Conservation (phyloP, 2,113 vertebrate species). For the Pristiophorus japonicus region DNA sequence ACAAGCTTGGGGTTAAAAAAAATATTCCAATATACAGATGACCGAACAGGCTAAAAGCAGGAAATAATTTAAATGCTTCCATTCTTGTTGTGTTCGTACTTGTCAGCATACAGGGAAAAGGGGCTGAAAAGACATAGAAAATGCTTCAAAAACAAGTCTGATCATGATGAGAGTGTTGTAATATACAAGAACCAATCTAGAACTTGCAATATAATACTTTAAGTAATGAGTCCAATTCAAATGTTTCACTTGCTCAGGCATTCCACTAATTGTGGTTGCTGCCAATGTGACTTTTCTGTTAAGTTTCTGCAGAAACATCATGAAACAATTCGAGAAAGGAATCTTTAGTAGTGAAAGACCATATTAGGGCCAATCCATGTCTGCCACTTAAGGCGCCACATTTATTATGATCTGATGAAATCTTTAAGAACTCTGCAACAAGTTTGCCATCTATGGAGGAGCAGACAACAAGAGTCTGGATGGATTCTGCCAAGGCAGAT, state of each 20-base stretch:
- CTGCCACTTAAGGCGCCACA: neutral
- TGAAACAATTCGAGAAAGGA: neutral
- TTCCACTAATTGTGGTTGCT: neutral
- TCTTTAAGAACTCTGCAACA: neutral
- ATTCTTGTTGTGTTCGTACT: neutral
- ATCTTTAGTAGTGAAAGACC: neutral
- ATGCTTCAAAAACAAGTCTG: neutral
- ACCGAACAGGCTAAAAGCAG: neutral
- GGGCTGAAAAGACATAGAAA: neutral
- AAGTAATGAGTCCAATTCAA: neutral
- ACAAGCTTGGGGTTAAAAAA: neutral
- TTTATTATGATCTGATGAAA: neutral
- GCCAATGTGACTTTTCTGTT: neutral
- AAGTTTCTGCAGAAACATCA: neutral
- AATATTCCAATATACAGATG: neutral
- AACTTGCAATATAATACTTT: neutral
- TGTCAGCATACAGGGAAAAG: neutral
- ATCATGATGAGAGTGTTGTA: neutral
- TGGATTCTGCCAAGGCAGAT: neutral
- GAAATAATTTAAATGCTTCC: conserved; percentile 11
- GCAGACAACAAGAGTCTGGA: neutral
- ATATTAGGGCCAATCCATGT: neutral
- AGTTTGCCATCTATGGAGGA: neutral
- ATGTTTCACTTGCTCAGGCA: neutral
- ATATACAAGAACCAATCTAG: neutral